Evolutionary conservation across 2,113 vertebrate genomes (phyloP), one percentile per base, ranked within the genome.

Genomic region (Amia ocellicauda): DNA sequence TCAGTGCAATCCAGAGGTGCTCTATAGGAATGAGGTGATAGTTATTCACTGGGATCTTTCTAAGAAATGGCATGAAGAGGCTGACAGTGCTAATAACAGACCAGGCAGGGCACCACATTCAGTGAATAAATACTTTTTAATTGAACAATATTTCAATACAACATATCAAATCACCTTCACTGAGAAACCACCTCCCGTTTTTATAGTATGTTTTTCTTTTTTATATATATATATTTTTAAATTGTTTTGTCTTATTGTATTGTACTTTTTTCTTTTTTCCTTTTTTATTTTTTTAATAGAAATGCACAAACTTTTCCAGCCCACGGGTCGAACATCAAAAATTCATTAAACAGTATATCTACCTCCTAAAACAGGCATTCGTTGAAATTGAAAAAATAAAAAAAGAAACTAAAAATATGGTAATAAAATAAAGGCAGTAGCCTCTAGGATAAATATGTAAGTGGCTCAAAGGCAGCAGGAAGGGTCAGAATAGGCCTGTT

Each of bases 261-360:
- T n/a, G n/a, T n/a, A n/a, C n/a, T n/a, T n/a, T n/a, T n/a, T n/a
- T n/a, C n/a, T n/a, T n/a, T n/a, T n/a, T n/a, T n/a, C n/a, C n/a
- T n/a, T n/a, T n/a, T n/a, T n/a, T n/a, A n/a, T n/a, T n/a, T n/a
- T n/a, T n/a, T n/a, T n/a, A n/a, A n/a, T n/a, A n/a, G n/a, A n/a
- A n/a, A n/a, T n/a, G n/a, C n/a, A n/a, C n/a, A n/a, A n/a, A n/a
- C n/a, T 69, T 73, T 76, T 63, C 76, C 63, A 62, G 68, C 74
- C 71, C 71, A 78, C 74, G 76, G 71, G 71, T 70, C 78, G 63
- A 68, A 79, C 73, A 81, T 75, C 59, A 76, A 76, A 73, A 63
- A n/a, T n/a, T 75, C 71, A 74, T 72, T 67, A 75, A 56, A 80
- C 58, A 74, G 41, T 71, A 69, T 66, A 60, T 72, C 58, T 22